Evolutionary conservation across 2,113 vertebrate genomes (phyloP), one percentile per base, ranked within the genome.

Genomic region (Holacanthus passer): DNA sequence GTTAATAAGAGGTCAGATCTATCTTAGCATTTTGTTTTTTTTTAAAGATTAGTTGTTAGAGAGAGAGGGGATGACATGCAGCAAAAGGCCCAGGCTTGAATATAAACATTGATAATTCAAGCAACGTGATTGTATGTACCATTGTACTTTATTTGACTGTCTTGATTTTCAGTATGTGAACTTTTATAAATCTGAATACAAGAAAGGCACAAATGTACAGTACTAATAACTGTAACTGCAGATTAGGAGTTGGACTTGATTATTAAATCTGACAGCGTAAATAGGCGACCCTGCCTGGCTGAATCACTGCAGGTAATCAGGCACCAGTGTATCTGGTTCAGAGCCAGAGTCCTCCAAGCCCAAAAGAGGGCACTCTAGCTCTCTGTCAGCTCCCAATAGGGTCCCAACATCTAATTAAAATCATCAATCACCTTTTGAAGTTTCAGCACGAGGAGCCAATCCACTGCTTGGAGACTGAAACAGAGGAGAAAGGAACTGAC

Each of bases 361-460:
- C 79, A 71, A 58, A 84, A 83, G 53, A 81, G 84, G 81, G 78
- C 85, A 50, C 67, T 63, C 43, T 19, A 63, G 69, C 24, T 65
- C 35, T 13, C 79, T 22, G 69, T 64, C 41, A 19, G 52, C 67
- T 90, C 69, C 71, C 82, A 74, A 48, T 37, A 43, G 70, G 41
- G 41, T 63, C 41, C 32, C 35, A 50, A 52, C 65, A 60, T 81
- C 74, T 86, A 88, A 88, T 90, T 88, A 87, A 82, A 91, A 52
- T 63, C 80, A 87, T 88, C 88, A 79, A 80, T 92, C 81, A 86
- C 55, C 60, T 73, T 47, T 75, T 85, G 63, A 81, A 79, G 71
- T 72, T 68, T 68, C 50, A 71, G 58, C 52, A 63, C 64, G 27
- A 82, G 69, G 19, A 58, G 27, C 27, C 37, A 22, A 39, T 29